Base-by-base conservation (phyloP, 2,888 invertebrate species). In the Pammene fasciana region DNA sequence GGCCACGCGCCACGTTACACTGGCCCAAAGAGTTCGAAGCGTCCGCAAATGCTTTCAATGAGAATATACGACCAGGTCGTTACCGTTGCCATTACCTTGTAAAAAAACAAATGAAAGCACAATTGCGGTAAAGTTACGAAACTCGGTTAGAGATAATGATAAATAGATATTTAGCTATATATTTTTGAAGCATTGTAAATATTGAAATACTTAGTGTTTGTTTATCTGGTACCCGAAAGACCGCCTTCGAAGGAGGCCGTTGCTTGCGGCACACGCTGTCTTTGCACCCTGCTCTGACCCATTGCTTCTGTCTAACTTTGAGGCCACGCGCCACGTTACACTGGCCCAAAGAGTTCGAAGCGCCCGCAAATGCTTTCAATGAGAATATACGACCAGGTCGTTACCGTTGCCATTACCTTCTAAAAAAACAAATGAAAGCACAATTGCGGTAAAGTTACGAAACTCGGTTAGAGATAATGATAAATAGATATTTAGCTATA, bases 61-160 rank as follows among this genome's bases (percentile, higher is more conserved):
- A 6, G 50, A 50, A 18, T 50, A 50, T 11, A 11, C 13, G 11
- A 18, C 5, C 50, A 11, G 50, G 50, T 50, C 50, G 50, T 50
- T 50, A 50, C 41, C 38, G 14, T 55, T 56, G 26, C 57, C 43
- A 41, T 13, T 18, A 14, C 36, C 16, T 7, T 13, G 7, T 36
- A 16, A 61, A 61, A 59, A 62, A 48, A 61, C 45, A 57, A 57
- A 45, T 59, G 43, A 62, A 61, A 18, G 50, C 46, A 61, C n/a
- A 62, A 62, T 62, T 61, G 16, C 36, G 36, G 48, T 62, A 18
- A 16, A 14, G 9, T 62, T 62, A 50, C 50, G 38, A 50, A 62
- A 62, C 9, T 13, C 6, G 9, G 5, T 26, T 26, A 18, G 45
- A 26, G n/a, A 3, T 26, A 3, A 26, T 26, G 26, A 26, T 26